Evolutionary conservation across 1,140 invertebrate genomes (phyloP), one percentile per base, ranked within the genome.

Genomic region (Drosophila arawakana): DNA sequence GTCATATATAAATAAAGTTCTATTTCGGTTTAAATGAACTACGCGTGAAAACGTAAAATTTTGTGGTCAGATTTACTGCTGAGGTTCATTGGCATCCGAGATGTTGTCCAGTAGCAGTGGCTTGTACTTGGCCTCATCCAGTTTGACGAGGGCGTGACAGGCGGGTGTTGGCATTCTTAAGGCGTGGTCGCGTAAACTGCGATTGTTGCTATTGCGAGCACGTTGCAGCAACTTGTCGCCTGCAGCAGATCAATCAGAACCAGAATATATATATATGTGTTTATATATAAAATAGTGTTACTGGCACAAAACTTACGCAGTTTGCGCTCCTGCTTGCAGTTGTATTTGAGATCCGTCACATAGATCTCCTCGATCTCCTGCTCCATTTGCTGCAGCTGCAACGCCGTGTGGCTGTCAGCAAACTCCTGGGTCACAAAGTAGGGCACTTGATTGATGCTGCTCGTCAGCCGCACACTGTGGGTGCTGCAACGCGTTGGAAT

Each of bases 391-490:
- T 49, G 9, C 47, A 73, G 25, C 49, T 89, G 58, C 55, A 74
- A 13, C 1, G 65, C 15, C 11, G 83, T 77, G 41, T 69, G 57
- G 21, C 76, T 50, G 1, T 13, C 57, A 11, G 70, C 62, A 94
- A 99, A 99, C 92, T 98, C 98, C 70, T 97, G 96, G 93, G 98
- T 98, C 34, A 99, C 98, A 93, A 96, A 99, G 93, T 99, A 99
- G 7, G 97, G 95, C 47, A 99, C 59, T n/a, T 95, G 94, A 34
- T 97, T 54, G 13, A 35, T 11, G 13, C 68, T 62, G 92, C 82
- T 96, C 95, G 76, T 94, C 92, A 30, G 97, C 97, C 72, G 94
- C 94, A 92, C 95, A 94, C 50, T 88, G 63, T 83, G 63, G 37
- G 62, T 83, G 71, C 83, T 88, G 44, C 49, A 67, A 50, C 10